These are phyloP conservation scores for Calephelis perditalis DNA, from an alignment of 2,888 invertebrate genomes.

Conservation along the genomic window DNA sequence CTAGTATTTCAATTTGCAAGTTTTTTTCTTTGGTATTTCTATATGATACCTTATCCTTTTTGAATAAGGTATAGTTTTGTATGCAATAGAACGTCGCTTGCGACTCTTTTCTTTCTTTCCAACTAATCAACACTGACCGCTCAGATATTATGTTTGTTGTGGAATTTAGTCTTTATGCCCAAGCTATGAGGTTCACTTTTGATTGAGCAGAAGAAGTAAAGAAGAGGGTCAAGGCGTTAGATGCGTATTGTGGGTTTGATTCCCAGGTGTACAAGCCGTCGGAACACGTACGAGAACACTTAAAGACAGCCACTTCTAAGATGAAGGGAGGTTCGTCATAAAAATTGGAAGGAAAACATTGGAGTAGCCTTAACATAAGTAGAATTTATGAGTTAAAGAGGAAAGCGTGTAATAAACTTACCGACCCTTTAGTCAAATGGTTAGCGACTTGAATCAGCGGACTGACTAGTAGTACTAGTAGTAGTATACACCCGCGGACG, in stretches of 20 bases:
- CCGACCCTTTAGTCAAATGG: not conserved
- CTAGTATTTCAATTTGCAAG: constrained; percentile 70
- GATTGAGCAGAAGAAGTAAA: constrained; percentile 24
- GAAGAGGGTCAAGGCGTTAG: constrained; percentile 64
- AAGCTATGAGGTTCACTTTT: constrained; percentile 36
- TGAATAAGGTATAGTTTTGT: constrained; percentile 35
- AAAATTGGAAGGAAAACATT: constrained; percentile 63
- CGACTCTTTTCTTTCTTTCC: constrained; percentile 36
- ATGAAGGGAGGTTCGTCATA: constrained; percentile 75
- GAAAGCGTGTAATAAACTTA: constrained; percentile 3
- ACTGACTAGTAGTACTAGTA: not conserved
- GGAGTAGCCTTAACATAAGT: constrained; percentile 28
- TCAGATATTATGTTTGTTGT: constrained; percentile 9
- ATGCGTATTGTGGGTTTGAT: constrained; percentile 72
- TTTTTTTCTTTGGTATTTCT: constrained; percentile 30
- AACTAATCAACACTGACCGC: constrained; percentile 69
- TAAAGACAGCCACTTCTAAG: constrained; percentile 69
- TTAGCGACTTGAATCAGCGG: not conserved
- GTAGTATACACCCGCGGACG: no score
- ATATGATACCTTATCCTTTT: constrained; percentile 22
- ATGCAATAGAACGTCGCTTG: constrained; percentile 32
- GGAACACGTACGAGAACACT: constrained; percentile 70
- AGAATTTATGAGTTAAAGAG: constrained; percentile 26
- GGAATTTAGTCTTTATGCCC: constrained; percentile 28
- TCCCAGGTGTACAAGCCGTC: constrained; percentile 74